phyloP scores from a whole-genome alignment of 2,113 vertebrate species.

The Crocuta crocuta region DNA sequence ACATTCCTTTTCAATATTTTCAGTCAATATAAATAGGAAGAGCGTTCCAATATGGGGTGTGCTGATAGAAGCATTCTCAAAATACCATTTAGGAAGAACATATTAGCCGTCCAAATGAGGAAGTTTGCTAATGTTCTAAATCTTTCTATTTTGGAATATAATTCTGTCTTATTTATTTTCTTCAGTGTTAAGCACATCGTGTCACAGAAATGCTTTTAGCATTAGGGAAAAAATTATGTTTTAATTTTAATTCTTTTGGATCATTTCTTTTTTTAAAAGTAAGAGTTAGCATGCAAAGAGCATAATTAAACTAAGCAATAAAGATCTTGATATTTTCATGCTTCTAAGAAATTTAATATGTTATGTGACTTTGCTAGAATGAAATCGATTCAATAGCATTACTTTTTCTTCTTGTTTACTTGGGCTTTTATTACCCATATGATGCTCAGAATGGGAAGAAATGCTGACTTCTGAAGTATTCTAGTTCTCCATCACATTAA shows the following conservation, averaged over 20 bases:
- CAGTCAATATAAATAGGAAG: conserved; percentile 63
- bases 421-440: conserved; percentile 60
- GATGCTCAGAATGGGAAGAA: neutral
- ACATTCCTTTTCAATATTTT: conserved; percentile 36
- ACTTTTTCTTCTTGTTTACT: conserved; percentile 47
- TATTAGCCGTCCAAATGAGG: conserved; percentile 56
- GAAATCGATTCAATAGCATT: conserved; percentile 69
- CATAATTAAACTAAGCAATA: conserved; percentile 78
- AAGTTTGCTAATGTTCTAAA: conserved; percentile 71
- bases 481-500: neutral
- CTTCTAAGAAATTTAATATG: conserved; percentile 75
- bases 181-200: conserved; percentile 41
- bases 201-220: conserved; percentile 65
- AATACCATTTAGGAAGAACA: conserved; percentile 51
- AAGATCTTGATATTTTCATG: conserved; percentile 74
- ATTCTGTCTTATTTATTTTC: conserved; percentile 77
- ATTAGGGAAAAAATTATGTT: conserved; percentile 57
- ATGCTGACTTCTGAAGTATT: neutral
- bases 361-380: conserved; percentile 62
- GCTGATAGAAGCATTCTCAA: conserved; percentile 67
- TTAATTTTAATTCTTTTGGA: conserved; percentile 73
- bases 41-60: conserved; percentile 52
- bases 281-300: conserved; percentile 67
- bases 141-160: conserved; percentile 65
- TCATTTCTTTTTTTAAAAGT: conserved; percentile 62